Base-by-base conservation (phyloP, 2,797 vertebrate species). In the Graptemys geographica region DNA sequence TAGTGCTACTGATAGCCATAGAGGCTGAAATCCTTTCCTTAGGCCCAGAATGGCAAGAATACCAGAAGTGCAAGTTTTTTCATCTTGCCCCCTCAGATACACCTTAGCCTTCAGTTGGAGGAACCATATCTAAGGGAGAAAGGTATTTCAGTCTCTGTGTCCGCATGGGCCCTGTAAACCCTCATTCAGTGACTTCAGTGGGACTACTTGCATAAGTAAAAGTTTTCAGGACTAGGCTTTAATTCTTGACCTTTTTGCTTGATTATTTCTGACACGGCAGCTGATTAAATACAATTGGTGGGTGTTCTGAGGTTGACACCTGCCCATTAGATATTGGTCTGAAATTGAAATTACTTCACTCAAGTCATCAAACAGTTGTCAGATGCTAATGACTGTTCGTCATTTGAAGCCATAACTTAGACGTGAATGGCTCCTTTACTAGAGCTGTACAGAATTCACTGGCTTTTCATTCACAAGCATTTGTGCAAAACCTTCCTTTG, bases 21-120 rank as follows among this genome's bases (percentile, higher is more conserved):
- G 27, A 76, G 31, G 25, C 79, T 89, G 74, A 88, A 90, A 80
- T 23, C 2, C 52, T 41, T 59, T 83, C 4, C 49, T 93, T 41
- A 84, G n/a, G 55, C 33, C 8, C 44, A 89, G 41, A 86, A 88
- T 11, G 8, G 8, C 52, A 55, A 92, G 92, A 87, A 18, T 19
- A 41, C 6, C 0, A 15, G 18, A 79, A 69, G 33, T 37, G 16
- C 33, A n/a, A 1, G 5, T 13, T 87, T 2, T 21, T 94, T 12
- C 59, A 23, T 6, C 6, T 90, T 92, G 41, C 5, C 62, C 3
- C 83, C 33, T 79, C 59, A 56, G 55, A 57, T 13, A 4, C 53
- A 59, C 51, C 28, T 44, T 69, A 56, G 33, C 23, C 31, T 85
- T 19, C 47, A 57, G 3, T 15, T 76, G 57, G 44, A 91, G 87